A percentile compares a stretch with the other conserved stretches of the same genome.
Evolutionary conservation across 2,797 vertebrate genomes (phyloP).

Genomic region (Chelmon rostratus): DNA sequence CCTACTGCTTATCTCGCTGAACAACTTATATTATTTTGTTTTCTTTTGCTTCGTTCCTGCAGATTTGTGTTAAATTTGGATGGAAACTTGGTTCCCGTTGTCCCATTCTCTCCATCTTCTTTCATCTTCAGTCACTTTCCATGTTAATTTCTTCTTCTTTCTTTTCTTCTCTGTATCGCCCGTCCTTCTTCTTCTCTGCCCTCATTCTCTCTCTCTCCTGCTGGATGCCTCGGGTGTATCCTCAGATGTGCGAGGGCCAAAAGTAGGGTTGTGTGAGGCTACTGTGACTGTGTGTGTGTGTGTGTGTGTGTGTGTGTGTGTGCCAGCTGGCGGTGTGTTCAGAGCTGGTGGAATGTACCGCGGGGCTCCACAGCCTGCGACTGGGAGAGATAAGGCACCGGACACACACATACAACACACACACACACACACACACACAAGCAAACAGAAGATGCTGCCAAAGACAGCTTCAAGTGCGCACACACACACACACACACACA

Average conservation of each 20-base stretch:
- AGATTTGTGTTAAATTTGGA: not conserved
- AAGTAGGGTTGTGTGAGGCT: conserved; percentile 69
- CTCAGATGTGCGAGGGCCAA: conserved; percentile 75
- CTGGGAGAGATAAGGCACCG: conserved; percentile 75
- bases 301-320: conserved; percentile 65
- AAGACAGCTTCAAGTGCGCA: conserved; percentile 41
- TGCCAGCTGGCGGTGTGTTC: conserved; percentile 77
- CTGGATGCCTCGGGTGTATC: conserved; percentile 73
- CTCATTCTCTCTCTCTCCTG: conserved; percentile 46
- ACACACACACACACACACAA: conserved; percentile 53
- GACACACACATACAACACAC: conserved; percentile 54
- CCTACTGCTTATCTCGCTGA: no score
- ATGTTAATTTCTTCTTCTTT: conserved; percentile 1
- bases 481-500: conserved; percentile 29
- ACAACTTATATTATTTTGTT: no score
- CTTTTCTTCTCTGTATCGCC: conserved; percentile 8
- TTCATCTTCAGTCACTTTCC: not conserved
- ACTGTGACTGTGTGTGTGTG: conserved; percentile 39
- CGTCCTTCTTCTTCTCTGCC: conserved; percentile 48
- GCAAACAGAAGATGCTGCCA: conserved; percentile 56
- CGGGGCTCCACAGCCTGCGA: conserved; percentile 73
- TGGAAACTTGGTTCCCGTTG: not conserved
- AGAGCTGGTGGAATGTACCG: conserved; percentile 81
- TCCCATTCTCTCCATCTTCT: not conserved
- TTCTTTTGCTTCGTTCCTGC: not conserved